These are phyloP conservation scores for Chironomus striatipennis DNA, from an alignment of 1,140 invertebrate species.

Conservation along the genomic window DNA sequence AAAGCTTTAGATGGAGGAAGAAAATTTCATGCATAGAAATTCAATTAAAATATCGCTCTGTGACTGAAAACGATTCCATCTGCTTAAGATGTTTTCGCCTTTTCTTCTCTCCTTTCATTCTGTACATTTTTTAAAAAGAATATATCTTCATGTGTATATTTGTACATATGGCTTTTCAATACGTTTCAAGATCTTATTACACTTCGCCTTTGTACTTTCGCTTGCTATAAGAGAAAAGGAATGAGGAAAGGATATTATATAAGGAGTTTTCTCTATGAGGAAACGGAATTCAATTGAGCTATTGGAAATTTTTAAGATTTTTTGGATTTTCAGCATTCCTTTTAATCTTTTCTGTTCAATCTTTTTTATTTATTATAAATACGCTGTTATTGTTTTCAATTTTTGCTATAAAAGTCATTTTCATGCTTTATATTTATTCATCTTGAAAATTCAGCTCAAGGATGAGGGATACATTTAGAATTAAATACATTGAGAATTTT, in stretches of 20 bases:
- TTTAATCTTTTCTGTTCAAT: slow-evolving; percentile 9
- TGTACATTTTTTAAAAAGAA: too few relatives aligned
- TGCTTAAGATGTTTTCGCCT: slow-evolving; percentile 1
- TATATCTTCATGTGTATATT: too few relatives aligned
- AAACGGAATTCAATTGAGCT: neutral
- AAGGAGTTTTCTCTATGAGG: neutral
- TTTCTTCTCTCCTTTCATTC: neutral
- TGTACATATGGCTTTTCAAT: neutral
- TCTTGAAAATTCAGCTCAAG: too few relatives aligned
- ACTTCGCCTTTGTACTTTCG: neutral
- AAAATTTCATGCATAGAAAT: slow-evolving; percentile 11
- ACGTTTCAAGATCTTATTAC: neutral
- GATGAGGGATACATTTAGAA: too few relatives aligned
- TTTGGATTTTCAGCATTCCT: neutral
- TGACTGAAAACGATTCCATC: slow-evolving; percentile 12
- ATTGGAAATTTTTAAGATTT: neutral
- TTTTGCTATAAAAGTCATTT: too few relatives aligned
- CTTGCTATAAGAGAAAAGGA: neutral
- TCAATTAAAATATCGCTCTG: slow-evolving; percentile 1
- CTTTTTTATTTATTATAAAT: neutral
- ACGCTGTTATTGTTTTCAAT: neutral
- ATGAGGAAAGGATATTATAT: neutral
- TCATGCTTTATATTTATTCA: too few relatives aligned
- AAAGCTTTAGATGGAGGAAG: neutral
- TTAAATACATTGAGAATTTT: too few relatives aligned